A percentile compares a stretch with the other conserved stretches of the same genome.
Conservation (phyloP, 2,113 vertebrate genomes). For the Mungos mungo region DNA sequence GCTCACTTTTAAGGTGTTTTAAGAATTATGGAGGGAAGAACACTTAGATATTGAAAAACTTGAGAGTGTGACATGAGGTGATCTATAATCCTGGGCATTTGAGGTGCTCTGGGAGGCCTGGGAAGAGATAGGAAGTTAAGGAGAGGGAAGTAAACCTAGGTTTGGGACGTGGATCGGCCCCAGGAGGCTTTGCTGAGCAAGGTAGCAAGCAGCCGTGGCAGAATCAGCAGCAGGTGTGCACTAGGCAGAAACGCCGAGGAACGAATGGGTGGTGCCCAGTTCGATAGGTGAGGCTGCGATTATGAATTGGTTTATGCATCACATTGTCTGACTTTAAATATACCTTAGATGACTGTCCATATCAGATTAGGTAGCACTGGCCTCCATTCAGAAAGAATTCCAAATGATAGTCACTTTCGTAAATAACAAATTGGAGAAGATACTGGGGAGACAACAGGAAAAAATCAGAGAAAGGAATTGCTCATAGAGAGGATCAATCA, state of each 20-base stretch:
- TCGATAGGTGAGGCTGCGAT: background rate
- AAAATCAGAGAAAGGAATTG: conserved; percentile 85
- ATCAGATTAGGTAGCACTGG: background rate
- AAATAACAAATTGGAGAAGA: conserved; percentile 50
- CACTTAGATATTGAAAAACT: background rate
- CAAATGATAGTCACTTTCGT: background rate
- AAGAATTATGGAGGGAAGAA: background rate
- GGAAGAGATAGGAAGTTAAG: background rate
- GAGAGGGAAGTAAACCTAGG: background rate
- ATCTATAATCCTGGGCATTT: background rate
- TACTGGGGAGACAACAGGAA: conserved; percentile 74
- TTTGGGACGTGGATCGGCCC: too few relatives aligned
- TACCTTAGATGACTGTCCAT: background rate
- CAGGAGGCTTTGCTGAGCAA: background rate
- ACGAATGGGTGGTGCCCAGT: background rate
- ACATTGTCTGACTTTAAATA: background rate
- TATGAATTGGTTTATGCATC: background rate
- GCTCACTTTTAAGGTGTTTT: background rate
- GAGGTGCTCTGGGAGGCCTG: background rate
- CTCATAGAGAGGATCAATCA: conserved; percentile 86
- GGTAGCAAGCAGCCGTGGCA: fast-evolving
- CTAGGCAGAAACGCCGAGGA: fast-evolving
- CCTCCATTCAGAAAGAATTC: background rate
- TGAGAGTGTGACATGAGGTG: background rate
- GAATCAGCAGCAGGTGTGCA: background rate